phyloP scores from a whole-genome alignment of 2,797 vertebrate genomes.

The Lateolabrax maculatus region DNA sequence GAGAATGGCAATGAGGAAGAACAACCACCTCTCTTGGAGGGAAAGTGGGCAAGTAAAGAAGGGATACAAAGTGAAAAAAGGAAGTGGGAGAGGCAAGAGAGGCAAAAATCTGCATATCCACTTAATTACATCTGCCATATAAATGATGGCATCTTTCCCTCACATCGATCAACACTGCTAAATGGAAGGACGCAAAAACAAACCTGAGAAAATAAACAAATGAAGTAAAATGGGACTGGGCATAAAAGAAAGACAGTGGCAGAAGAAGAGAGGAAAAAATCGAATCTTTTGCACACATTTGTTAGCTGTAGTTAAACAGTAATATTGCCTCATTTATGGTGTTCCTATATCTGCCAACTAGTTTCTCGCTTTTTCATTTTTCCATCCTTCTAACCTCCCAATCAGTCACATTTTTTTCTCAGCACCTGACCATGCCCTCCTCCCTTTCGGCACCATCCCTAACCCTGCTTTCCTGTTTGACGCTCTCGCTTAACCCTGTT shows the following conservation, averaged over 20 bases:
- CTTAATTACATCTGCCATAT: conserved; percentile 67
- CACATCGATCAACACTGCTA: conserved; percentile 57
- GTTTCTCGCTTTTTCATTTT: neutral
- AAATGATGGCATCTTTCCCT: conserved; percentile 65
- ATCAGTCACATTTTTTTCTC: conserved; percentile 16
- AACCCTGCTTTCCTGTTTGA: conserved; percentile 27
- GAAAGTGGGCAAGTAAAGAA: conserved; percentile 42
- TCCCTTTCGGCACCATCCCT: conserved; percentile 5
- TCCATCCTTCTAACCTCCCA: neutral
- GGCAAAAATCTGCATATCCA: conserved; percentile 38
- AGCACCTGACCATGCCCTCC: neutral
- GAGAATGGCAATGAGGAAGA: conserved; percentile 80
- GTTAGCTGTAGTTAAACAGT: conserved; percentile 2
- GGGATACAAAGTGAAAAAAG: conserved; percentile 16
- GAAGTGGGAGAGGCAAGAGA: conserved; percentile 27
- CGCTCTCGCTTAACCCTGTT: conserved; percentile 41
- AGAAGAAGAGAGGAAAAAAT: conserved; percentile 13
- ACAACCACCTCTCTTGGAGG: conserved; percentile 58
- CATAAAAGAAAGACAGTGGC: neutral
- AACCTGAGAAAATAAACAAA: conserved; percentile 54
- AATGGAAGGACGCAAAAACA: conserved; percentile 45
- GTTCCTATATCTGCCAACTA: conserved; percentile 4
- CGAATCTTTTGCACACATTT: conserved; percentile 20
- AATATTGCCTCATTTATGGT: neutral
- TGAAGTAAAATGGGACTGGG: conserved; percentile 5